phyloP scores from a whole-genome alignment of 2,113 vertebrate species.

The Gavialis gangeticus region DNA sequence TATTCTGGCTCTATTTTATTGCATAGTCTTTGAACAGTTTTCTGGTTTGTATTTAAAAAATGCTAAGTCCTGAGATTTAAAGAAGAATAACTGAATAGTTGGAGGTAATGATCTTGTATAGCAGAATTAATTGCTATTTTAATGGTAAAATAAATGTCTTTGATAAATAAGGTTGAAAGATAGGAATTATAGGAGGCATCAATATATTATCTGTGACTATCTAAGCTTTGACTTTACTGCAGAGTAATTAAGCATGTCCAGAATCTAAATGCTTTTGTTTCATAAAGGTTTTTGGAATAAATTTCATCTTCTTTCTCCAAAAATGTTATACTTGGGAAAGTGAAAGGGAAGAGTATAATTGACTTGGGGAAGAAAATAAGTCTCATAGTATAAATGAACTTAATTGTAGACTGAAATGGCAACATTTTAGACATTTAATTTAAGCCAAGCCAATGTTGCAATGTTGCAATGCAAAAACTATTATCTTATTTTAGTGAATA shows the following conservation, averaged over 20 bases:
- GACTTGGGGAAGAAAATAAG: slow-evolving; percentile 22
- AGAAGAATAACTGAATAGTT: rapidly evolving
- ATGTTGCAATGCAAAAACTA: neutral
- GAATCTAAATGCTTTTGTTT: neutral
- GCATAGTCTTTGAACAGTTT: rapidly evolving
- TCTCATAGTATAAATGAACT: neutral
- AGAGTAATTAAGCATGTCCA: neutral
- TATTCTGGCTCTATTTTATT: neutral
- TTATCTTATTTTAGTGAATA: neutral
- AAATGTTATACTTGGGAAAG: neutral
- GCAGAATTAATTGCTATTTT: neutral
- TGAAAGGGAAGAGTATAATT: neutral
- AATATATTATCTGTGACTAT: neutral
- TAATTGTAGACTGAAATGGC: slow-evolving; percentile 28
- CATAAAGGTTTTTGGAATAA: slow-evolving; percentile 4
- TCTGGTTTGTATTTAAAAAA: neutral
- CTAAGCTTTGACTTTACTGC: slow-evolving; percentile 1
- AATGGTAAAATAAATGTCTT: neutral
- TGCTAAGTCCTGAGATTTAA: neutral
- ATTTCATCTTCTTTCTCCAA: neutral
- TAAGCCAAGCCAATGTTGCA: neutral
- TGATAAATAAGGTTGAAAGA: neutral
- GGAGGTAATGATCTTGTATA: neutral
- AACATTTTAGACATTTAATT: neutral
- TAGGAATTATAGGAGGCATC: neutral